phyloP scores from a whole-genome alignment of 2,797 vertebrate genomes.

The Anguilla megastoma region DNA sequence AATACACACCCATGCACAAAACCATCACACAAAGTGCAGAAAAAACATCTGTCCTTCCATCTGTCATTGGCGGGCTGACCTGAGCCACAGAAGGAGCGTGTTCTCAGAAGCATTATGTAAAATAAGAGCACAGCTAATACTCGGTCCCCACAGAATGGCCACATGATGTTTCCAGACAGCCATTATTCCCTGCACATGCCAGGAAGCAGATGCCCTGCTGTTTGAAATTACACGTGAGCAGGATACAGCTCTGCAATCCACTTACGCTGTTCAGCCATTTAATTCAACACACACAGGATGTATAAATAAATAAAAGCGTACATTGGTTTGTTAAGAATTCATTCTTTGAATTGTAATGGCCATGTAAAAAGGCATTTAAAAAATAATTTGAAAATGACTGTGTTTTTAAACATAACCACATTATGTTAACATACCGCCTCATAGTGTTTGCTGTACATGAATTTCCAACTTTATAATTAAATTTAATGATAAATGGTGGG shows the following conservation, averaged over 20 bases:
- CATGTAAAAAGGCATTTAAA: background rate
- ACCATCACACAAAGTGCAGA: conserved; percentile 34
- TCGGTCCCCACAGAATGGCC: background rate
- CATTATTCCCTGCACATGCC: background rate
- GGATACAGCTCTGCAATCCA: background rate
- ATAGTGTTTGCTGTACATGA: too few species aligned
- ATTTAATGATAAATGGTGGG: too few species aligned
- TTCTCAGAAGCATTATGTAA: conserved; percentile 51
- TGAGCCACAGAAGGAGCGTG: conserved; percentile 45
- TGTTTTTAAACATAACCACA: too few species aligned
- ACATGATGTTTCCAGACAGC: background rate
- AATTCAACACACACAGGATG: background rate
- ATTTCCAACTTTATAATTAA: too few species aligned
- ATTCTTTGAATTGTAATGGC: background rate
- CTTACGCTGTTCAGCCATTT: background rate
- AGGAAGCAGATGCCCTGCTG: background rate
- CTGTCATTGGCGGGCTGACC: conserved; percentile 51
- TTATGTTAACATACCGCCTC: too few species aligned
- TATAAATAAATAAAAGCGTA: background rate
- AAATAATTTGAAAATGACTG: background rate
- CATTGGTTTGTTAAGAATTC: background rate
- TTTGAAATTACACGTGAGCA: background rate
- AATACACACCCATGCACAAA: background rate
- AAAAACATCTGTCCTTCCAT: background rate
- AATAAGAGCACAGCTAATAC: conserved; percentile 56